Base-by-base conservation (phyloP, 2,888 invertebrate genomes). In the Epinotia nisella region DNA sequence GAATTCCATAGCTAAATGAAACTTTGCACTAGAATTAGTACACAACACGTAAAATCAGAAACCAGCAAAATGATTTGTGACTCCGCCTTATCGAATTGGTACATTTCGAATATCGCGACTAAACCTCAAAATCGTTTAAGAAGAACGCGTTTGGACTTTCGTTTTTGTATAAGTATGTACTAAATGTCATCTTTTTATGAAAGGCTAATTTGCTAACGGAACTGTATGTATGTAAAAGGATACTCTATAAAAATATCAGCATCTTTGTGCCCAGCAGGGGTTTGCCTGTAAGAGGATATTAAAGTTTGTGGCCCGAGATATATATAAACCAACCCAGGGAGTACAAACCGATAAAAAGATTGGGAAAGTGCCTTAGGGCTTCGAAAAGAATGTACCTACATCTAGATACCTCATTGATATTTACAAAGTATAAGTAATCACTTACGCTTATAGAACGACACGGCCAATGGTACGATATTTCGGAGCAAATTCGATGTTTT, bases 361-460 rank as follows among this genome's bases (percentile, higher is more conserved):
- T 21, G 15, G 55, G 41, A 55, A 35, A n/a, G 17, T 29, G 24
- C 45, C 51, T 51, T 62, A 39, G 39, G 35, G n/a, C 59, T 35
- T 41, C 51, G 17, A 62, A 49, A 49, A 13, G 15, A 45, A 24
- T 29, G 24, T 29, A 64, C 29, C 29, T 17, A 24, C n/a, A 64
- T 3, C 17, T 29, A 35, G 19, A 13, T 61, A 62, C 29, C 15
- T 2, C 21, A 9, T 17, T 35, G 17, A 39, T 55, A 62, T 53
- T 17, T 53, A 61, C 49, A 72, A 29, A 29, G 29, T 62, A 49
- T 55, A 60, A 62, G 61, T 45, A 17, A 62, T 68, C 67, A 68
- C 67, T 72, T 61, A 72, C 45, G 13, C 59, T 67, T 49, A 67
- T 9, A 71, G 13, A 70, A 66, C 66, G 66, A 71, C 45, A 71